Evolutionary conservation across 2,113 vertebrate genomes (phyloP).

Genomic region (Amphilophus citrinellus): DNA sequence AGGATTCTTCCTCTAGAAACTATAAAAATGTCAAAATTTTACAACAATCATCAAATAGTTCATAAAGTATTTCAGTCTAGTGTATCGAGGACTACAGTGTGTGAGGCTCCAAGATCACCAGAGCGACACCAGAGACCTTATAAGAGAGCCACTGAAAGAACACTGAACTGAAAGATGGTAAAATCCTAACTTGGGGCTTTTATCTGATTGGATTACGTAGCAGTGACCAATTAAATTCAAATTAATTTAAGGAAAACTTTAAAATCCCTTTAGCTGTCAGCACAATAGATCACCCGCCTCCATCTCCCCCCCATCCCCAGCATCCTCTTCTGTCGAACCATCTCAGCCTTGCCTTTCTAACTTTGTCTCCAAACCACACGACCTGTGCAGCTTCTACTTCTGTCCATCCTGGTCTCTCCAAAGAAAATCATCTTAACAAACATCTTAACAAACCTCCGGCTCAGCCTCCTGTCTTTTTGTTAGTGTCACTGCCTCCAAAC

Average conservation of each 20-base stretch:
- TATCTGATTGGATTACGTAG: not conserved
- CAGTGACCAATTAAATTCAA: not conserved
- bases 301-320: not conserved
- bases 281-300: not conserved
- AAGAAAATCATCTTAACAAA: too few relatives aligned
- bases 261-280: not conserved
- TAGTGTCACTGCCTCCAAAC: too few relatives aligned
- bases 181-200: too few relatives aligned
- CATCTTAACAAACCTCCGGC: too few relatives aligned
- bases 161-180: too few relatives aligned
- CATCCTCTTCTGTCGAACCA: too few relatives aligned
- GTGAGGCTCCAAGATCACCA: not conserved
- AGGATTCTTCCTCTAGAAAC: not conserved
- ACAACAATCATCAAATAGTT: not conserved
- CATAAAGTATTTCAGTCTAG: not conserved
- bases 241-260: not conserved
- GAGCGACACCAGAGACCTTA: not conserved
- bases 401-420: too few relatives aligned
- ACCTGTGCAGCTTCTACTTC: too few relatives aligned
- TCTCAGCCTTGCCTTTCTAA: too few relatives aligned
- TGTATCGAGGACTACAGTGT: not conserved
- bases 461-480: too few relatives aligned
- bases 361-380: too few relatives aligned
- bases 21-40: not conserved
- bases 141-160: not conserved